Evolutionary conservation across 2,888 invertebrate genomes (phyloP), one percentile per base, ranked within the genome.

Genomic region (Sarcophaga carnaria): DNA sequence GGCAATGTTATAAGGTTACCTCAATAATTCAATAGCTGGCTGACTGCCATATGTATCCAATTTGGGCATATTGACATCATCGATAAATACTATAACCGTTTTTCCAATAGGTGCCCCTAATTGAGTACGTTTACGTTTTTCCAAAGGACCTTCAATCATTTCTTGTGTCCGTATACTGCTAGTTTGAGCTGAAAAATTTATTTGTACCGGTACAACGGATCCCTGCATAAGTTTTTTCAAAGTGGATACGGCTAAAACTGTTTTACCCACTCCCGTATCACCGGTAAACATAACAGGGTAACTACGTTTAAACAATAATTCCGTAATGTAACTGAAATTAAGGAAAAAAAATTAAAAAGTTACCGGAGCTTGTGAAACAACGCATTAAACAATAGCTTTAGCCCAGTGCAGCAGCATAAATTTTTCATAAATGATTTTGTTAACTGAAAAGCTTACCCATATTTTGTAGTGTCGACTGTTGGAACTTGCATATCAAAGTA

Each of bases 111-210:
- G 98, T 0, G 98, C 97, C 11, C 97, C 97, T 63, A 98, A 93
- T 8, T 97, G 94, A 45, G 95, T 96, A 87, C 96, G 96, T 89
- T 97, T 97, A 64, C 97, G 95, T 91, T 96, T 97, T 90, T 98
- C 98, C 88, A 98, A 93, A 88, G 97, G 97, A 5, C 95, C 94
- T 93, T 98, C 98, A 76, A 98, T 95, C 92, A 98, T 97, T 88
- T 95, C 95, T 93, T 97, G 97, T 0, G 97, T 98, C 45, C 97
- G 94, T 45, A 95, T 93, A 90, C 97, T 98, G 92, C 96, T 97
- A 0, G 98, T 98, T 94, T 98, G 98, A 0, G 98, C 98, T 0
- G 98, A 98, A 93, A 98, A 98, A 91, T 97, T 98, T 83, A 98
- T 94, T 88, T 96, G 96, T 0, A 97, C 95, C 0, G 98, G 96